Conservation (phyloP, 1,140 invertebrate species). For the Leptinotarsa texana region DNA sequence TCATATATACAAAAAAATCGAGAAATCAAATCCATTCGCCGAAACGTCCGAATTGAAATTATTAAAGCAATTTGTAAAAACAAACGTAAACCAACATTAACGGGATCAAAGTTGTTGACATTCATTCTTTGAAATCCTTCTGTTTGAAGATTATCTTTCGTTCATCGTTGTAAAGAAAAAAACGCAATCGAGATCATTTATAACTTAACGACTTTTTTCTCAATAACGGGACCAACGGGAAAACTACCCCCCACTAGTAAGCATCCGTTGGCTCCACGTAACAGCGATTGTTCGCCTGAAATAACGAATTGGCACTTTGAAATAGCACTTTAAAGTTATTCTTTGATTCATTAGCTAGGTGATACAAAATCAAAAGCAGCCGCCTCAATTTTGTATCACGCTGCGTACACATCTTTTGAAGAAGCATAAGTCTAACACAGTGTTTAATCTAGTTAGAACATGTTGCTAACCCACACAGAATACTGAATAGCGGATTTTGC, state of each 20-base stretch:
- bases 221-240: not conserved
- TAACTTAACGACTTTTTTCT: not conserved
- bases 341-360: slow-evolving; percentile 3
- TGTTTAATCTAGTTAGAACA: slow-evolving; percentile 20
- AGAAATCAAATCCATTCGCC: slow-evolving; percentile 21
- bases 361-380: not conserved
- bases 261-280: not conserved
- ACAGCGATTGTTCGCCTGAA: slow-evolving; percentile 33
- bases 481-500: slow-evolving; percentile 48
- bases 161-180: slow-evolving; percentile 1
- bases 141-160: not conserved
- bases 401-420: slow-evolving; percentile 8
- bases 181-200: slow-evolving; percentile 2
- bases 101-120: not conserved
- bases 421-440: slow-evolving; percentile 24
- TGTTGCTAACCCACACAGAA: slow-evolving; percentile 44
- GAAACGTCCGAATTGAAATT: slow-evolving; percentile 4
- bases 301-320: slow-evolving; percentile 53
- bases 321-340: slow-evolving; percentile 51
- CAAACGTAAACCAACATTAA: not conserved
- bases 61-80: slow-evolving; percentile 5
- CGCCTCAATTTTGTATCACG: not conserved
- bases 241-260: not conserved
- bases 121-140: not conserved
- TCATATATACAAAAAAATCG: slow-evolving; percentile 29